A percentile compares a stretch with the other conserved stretches of the same genome.
Conservation (phyloP, 1,140 invertebrate genomes). For the Leptinotarsa undecemlineata region DNA sequence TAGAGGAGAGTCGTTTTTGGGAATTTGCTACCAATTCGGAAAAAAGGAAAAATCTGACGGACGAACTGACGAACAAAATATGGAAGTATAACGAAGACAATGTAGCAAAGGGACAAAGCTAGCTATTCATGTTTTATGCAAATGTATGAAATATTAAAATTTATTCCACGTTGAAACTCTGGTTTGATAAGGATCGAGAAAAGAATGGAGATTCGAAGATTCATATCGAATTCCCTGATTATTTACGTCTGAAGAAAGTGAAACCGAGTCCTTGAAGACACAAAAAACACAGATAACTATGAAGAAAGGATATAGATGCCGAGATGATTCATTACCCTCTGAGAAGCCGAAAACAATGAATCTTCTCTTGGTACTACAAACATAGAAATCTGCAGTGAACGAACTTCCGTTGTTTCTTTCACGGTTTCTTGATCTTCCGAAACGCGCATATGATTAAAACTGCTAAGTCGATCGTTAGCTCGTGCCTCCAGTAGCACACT, state of each 20-base stretch:
- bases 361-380: slow-evolving; percentile 26
- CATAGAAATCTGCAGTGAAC: slow-evolving; percentile 44
- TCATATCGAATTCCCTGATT: background rate
- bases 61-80: too few relatives aligned
- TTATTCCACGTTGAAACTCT: too few relatives aligned
- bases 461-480: background rate
- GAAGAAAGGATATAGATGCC: background rate
- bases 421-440: slow-evolving; percentile 55
- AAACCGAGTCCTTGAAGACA: background rate
- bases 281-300: background rate
- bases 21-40: too few relatives aligned
- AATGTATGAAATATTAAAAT: too few relatives aligned
- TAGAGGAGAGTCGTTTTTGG: too few relatives aligned
- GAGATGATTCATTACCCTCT: slow-evolving; percentile 5
- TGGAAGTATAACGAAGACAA: too few relatives aligned
- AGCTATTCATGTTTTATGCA: too few relatives aligned
- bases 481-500: slow-evolving; percentile 25
- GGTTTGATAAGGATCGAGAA: too few relatives aligned
- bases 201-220: too few relatives aligned
- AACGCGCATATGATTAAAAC: slow-evolving; percentile 47
- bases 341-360: slow-evolving; percentile 10
- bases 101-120: too few relatives aligned
- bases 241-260: background rate
- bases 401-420: slow-evolving; percentile 54
- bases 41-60: too few relatives aligned